Evolutionary conservation across 35 echinoderm and acorn worm genomes (phyloP).

Genomic region (Chiridota heheva): DNA sequence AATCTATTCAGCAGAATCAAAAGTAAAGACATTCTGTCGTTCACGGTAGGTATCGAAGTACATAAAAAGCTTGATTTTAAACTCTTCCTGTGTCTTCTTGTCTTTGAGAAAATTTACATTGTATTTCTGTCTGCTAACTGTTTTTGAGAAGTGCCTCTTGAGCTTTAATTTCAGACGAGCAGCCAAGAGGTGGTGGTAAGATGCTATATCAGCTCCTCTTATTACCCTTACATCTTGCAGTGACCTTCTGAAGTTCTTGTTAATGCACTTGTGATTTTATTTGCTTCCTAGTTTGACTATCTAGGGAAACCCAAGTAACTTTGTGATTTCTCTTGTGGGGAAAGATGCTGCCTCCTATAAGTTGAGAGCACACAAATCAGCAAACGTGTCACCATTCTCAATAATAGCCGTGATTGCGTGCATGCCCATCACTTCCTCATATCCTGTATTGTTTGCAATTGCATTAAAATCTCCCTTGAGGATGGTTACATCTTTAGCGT

Average conservation of each 20-base stretch:
- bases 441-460: background rate
- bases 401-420: background rate
- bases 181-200: slow-evolving; percentile 6
- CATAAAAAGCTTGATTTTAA: background rate
- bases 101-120: slow-evolving; percentile 1
- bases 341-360: slow-evolving; percentile 12
- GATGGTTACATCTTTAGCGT: background rate
- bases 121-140: background rate
- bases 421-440: background rate
- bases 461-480: slow-evolving; percentile 4
- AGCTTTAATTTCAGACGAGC: slow-evolving; percentile 7
- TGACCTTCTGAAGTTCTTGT: slow-evolving; percentile 7
- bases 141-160: background rate
- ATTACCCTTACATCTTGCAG: background rate
- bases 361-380: background rate
- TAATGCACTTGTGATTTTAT: slow-evolving; percentile 12
- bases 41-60: no score
- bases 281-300: background rate
- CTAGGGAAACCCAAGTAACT: slow-evolving; percentile 33
- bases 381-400: slow-evolving; percentile 30
- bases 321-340: slow-evolving; percentile 29
- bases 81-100: background rate
- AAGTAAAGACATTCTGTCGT: no score
- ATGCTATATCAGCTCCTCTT: slow-evolving; percentile 32
- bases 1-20: no score